Base-by-base conservation (phyloP, 2,888 invertebrate genomes). In the Agrotis exclamationis region DNA sequence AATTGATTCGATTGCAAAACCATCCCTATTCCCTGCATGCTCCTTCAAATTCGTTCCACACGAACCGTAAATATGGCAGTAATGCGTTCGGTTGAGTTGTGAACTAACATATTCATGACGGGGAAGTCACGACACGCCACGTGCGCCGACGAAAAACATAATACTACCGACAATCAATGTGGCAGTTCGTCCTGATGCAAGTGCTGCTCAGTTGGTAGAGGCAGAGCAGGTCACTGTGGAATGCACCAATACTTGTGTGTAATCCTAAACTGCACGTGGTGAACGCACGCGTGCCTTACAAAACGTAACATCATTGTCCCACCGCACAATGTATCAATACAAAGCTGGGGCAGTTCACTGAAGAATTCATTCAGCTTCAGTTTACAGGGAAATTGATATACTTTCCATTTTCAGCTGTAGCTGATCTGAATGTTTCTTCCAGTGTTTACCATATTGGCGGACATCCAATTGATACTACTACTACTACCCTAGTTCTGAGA, bases 71-170 rank as follows among this genome's bases (percentile, higher is more conserved):
- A 69, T 68, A 67, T 53, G 70, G 63, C 53, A 44, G 50, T 64
- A 70, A 67, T 71, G 57, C 70, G 60, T 58, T 70, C 59, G 47
- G 81, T 74, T 82, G 78, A 85, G 81, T 74, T 82, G 78, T 85
- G 78, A 80, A 82, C 64, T 68, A 76, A 85, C 80, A 64, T 70
- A 84, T 74, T 68, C 77, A 76, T 67, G 85, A 83, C 74, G 80
- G 86, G 88, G 86, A 84, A 87, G 89, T 89, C 87, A 86, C 86
- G 85, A 79, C 80, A 63, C 66, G 67, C 51, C 83, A 80, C 68
- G 58, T 65, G 83, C 74, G 72, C 63, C 64, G 47, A 39, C 58
- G 56, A 66, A 74, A 79, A 82, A 79, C 74, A 64, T 47, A 70
- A 77, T 77, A 74, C 59, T 28, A 33, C 59, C 70, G 64, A 53